Base-by-base conservation (phyloP, 2,888 invertebrate genomes). In the Melieria crassipennis region DNA sequence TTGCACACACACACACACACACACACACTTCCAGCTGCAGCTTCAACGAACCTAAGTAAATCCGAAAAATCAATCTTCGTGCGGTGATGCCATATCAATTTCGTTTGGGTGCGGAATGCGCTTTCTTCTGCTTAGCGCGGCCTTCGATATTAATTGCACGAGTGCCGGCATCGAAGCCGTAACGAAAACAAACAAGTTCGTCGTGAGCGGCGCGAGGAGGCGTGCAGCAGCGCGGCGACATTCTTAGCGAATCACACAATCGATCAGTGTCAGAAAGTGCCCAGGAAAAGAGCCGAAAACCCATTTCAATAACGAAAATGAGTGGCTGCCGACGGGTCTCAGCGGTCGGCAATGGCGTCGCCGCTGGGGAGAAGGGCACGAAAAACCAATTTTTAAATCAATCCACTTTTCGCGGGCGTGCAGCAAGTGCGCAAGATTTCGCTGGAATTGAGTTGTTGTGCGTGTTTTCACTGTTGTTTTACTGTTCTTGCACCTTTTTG, bases 191-290 rank as follows among this genome's bases (percentile, higher is more conserved):
- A 30, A 30, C 30, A 30, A 30, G 30, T 30, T 30, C 3, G 16
- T 1, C 16, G 16, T 16, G 16, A 16, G 16, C 16, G 16, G 16
- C 16, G 16, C 16, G 16, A 16, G 16, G 16, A 16, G 16, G 16
- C 16, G 16, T 16, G 16, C 16, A 16, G 16, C 16, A 1, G 16
- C 16, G 30, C 30, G 42, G 16, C 60, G 68, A 75, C 75, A 78
- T 80, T 81, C 76, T 73, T 71, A 75, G 73, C 69, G 67, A 73
- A 75, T 81, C 76, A 79, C 77, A 81, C 80, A 80, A 81, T 81
- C 81, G 81, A 81, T 81, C 81, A 81, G 80, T 83, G 81, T 81
- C 81, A 75, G 74, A 65, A 63, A 50, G 67, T 55, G 16, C 13
- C 45, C 16, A 65, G 52, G 62, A 13, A 65, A 70, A 65, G 70